phyloP scores from a whole-genome alignment of 2,797 vertebrate species.

The Jordanella pulchra region DNA sequence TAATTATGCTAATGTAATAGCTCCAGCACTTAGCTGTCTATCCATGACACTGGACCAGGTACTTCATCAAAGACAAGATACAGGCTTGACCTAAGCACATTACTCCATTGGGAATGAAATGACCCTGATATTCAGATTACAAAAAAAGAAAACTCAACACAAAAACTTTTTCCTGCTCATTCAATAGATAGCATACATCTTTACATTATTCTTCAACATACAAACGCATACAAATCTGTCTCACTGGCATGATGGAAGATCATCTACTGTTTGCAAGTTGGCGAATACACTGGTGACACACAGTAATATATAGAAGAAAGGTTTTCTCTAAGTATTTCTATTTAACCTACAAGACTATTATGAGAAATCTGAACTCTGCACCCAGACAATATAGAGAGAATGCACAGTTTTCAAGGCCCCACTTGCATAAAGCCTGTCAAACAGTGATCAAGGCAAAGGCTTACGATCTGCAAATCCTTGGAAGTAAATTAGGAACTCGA shows the following conservation, averaged over 20 bases:
- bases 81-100: conserved; percentile 61
- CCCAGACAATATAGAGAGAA: conserved; percentile 42
- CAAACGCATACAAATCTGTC: conserved; percentile 12
- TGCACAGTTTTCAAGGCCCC: conserved; percentile 56
- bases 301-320: conserved; percentile 48
- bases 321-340: conserved; percentile 27
- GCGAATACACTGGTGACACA: conserved; percentile 28
- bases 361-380: conserved; percentile 47
- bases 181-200: conserved; percentile 21
- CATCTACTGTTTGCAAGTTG: conserved; percentile 21
- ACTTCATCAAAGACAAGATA: conserved; percentile 72
- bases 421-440: conserved; percentile 34
- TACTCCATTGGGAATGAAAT: conserved; percentile 24
- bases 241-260: conserved; percentile 11
- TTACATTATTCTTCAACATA: conserved; percentile 21
- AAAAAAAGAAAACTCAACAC: conserved; percentile 15
- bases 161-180: conserved; percentile 48
- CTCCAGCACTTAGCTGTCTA: conserved; percentile 70
- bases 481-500: conserved; percentile 52
- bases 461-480: conserved; percentile 52
- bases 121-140: conserved; percentile 48
- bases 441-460: conserved; percentile 51
- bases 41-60: conserved; percentile 69
- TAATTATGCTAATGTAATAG: conserved; percentile 79
- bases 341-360: conserved; percentile 45